These are phyloP conservation scores for Crypturellus tataupa DNA, from an alignment of 2,797 vertebrate genomes.

Conservation along the genomic window DNA sequence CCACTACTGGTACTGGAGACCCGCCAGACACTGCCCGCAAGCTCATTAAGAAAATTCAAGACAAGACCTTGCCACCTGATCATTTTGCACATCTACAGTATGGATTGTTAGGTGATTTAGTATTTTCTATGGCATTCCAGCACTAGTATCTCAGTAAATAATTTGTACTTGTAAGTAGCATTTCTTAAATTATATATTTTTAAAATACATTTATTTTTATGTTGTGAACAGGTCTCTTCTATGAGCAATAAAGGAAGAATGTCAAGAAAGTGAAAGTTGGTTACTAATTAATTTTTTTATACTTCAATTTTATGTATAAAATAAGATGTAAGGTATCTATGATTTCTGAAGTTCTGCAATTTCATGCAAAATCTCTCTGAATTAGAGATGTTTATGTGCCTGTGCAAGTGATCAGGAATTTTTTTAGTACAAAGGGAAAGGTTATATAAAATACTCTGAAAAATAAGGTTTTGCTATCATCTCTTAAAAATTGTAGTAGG, in stretches of 20 bases:
- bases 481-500: neutral
- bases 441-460: neutral
- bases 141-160: neutral
- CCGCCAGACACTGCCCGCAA: constrained; percentile 90
- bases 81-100: constrained; percentile 89
- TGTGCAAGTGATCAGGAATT: neutral
- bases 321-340: neutral
- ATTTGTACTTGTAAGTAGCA: neutral
- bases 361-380: neutral
- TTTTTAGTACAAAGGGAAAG: neutral
- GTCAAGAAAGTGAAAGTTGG: neutral
- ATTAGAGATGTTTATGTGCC: neutral
- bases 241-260: neutral
- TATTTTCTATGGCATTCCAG: neutral
- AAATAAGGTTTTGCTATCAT: neutral
- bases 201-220: neutral
- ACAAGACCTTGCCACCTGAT: constrained; percentile 81
- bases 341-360: neutral
- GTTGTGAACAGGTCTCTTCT: neutral
- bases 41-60: constrained; percentile 89
- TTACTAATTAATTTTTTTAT: neutral
- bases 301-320: neutral
- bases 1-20: constrained; percentile 95
- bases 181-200: neutral
- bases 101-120: constrained; percentile 89